These are phyloP conservation scores for Borostomias antarcticus DNA, from an alignment of 2,797 vertebrate species.

Conservation along the genomic window DNA sequence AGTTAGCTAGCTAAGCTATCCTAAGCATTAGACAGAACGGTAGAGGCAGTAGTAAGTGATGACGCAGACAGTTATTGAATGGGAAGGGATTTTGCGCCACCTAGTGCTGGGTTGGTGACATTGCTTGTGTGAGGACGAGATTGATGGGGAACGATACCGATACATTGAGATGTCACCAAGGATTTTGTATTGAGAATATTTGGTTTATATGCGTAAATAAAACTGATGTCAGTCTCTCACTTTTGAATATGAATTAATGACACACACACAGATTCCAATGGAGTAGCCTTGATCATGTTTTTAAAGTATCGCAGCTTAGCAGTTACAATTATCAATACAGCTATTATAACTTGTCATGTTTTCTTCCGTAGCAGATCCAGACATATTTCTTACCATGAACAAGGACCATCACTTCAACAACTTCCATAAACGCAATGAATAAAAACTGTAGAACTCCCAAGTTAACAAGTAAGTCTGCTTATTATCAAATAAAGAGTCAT, in stretches of 20 bases:
- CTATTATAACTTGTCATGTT: background rate
- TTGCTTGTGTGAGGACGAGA: no score
- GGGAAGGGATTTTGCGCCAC: background rate
- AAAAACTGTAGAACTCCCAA: background rate
- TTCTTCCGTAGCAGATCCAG: background rate
- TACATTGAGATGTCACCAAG: no score
- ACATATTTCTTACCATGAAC: no score
- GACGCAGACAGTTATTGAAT: slow-evolving; percentile 6
- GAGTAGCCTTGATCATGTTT: no score
- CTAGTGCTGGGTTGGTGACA: background rate
- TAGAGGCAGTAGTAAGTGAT: background rate
- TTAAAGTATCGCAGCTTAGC: no score
- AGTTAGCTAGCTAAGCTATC: no score
- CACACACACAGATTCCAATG: no score
- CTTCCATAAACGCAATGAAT: background rate
- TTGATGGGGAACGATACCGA: no score
- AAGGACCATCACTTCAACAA: background rate
- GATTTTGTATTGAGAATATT: no score
- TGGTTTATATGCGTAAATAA: no score
- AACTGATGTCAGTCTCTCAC: no score
- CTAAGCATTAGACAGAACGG: background rate
- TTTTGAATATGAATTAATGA: no score
- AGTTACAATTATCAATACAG: background rate
- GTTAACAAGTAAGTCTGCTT: background rate
- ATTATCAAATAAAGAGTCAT: background rate